These are phyloP conservation scores for Conchocele bisecta DNA, from an alignment of 2,888 invertebrate genomes.

Conservation along the genomic window DNA sequence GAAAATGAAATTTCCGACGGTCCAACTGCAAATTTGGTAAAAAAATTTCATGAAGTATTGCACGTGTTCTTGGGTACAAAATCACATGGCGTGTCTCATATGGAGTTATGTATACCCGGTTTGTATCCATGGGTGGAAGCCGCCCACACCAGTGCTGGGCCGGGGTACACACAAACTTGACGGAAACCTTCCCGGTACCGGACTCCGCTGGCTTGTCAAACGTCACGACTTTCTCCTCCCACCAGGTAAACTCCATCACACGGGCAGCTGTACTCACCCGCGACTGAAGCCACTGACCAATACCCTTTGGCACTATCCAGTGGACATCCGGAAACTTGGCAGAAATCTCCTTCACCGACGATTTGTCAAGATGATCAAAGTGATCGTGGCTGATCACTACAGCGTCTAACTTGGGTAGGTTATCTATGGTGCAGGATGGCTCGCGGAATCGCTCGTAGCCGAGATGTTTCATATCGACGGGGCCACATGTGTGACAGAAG, in stretches of 20 bases:
- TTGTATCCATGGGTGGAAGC: too few species aligned
- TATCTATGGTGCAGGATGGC: slow-evolving; percentile 73
- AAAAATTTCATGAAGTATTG: too few species aligned
- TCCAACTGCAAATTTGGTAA: too few species aligned
- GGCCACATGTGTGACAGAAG: slow-evolving; percentile 81
- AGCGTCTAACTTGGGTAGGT: slow-evolving; percentile 82
- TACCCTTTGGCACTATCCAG: slow-evolving; percentile 75
- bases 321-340: slow-evolving; percentile 27
- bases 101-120: too few species aligned
- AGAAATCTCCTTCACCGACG: slow-evolving; percentile 73
- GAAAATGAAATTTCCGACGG: too few species aligned
- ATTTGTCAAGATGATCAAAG: slow-evolving; percentile 84
- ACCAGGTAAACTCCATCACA: slow-evolving; percentile 54
- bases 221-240: slow-evolving; percentile 26
- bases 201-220: neutral
- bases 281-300: slow-evolving; percentile 76
- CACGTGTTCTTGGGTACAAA: too few species aligned
- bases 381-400: slow-evolving; percentile 84
- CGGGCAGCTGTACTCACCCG: slow-evolving; percentile 63
- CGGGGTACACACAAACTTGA: slow-evolving; percentile 82
- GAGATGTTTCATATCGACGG: slow-evolving; percentile 70
- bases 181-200: too few species aligned
- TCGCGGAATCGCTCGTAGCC: slow-evolving; percentile 82
- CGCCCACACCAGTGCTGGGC: slow-evolving; percentile 84
- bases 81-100: too few species aligned